phyloP scores from a whole-genome alignment of 1,140 invertebrate genomes.

The Metopolophium dirhodum region DNA sequence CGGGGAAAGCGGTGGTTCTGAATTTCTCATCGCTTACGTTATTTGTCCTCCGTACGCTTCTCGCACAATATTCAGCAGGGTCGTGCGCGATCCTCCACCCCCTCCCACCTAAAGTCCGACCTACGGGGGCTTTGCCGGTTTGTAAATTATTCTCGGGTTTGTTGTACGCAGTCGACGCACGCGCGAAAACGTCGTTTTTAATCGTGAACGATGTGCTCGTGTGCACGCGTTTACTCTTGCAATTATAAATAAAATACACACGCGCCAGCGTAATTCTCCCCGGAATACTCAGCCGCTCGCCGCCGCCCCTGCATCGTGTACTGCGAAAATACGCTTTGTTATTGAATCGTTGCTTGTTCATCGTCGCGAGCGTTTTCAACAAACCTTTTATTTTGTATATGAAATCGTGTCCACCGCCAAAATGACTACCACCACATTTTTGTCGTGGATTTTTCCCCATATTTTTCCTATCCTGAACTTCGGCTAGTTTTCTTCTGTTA shows the following conservation, averaged over 20 bases:
- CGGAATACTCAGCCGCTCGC: background rate
- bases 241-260: slow-evolving; percentile 23
- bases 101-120: background rate
- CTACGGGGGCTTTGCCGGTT: background rate
- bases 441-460: background rate
- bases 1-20: background rate
- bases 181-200: background rate
- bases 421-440: background rate
- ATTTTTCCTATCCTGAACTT: background rate
- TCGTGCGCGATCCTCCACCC: background rate
- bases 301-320: background rate
- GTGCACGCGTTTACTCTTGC: background rate
- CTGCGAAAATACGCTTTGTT: background rate
- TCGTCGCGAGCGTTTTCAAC: background rate
- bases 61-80: background rate
- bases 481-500: background rate
- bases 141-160: background rate
- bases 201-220: background rate
- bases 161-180: background rate
- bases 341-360: background rate
- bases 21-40: slow-evolving; percentile 1
- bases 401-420: background rate
- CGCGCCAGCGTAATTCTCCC: background rate
- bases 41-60: background rate
- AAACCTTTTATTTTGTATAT: background rate